phyloP scores from a whole-genome alignment of 2,888 invertebrate species.

The Brachypalpus laphriformis region DNA sequence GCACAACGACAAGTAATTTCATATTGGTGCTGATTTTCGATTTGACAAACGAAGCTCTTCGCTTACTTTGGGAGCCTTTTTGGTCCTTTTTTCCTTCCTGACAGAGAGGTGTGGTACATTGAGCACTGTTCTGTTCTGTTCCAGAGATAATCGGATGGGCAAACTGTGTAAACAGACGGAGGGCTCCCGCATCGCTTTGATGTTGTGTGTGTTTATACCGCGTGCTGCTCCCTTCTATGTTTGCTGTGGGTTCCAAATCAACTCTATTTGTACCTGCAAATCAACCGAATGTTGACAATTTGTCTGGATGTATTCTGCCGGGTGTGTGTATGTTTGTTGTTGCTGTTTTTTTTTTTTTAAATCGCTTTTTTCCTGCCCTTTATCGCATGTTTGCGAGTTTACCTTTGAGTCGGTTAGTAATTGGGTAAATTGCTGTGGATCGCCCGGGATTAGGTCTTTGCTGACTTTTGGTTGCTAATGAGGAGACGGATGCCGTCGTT shows the following conservation, averaged over 20 bases:
- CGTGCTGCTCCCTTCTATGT: conserved; percentile 5
- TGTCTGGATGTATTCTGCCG: conserved; percentile 59
- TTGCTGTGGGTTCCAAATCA: conserved; percentile 66
- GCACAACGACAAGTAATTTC: conserved; percentile 64
- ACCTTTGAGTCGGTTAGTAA: conserved; percentile 73
- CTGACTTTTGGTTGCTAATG: conserved; percentile 71
- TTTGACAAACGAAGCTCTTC: conserved; percentile 56
- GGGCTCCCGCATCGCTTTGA: conserved; percentile 66
- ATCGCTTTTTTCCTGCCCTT: conserved; percentile 60
- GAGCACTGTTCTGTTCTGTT: not conserved
- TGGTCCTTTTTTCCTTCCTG: not conserved
- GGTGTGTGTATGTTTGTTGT: conserved; percentile 36
- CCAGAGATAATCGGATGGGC: conserved; percentile 55
- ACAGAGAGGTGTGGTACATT: not conserved
- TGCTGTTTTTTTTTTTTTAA: conserved; percentile 41
- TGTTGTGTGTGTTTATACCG: conserved; percentile 43
- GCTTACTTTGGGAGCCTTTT: conserved; percentile 23
- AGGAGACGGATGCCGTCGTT: conserved; percentile 47
- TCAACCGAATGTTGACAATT: conserved; percentile 73
- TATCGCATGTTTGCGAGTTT: conserved; percentile 66
- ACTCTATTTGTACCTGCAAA: conserved; percentile 73
- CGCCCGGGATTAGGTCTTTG: conserved; percentile 54
- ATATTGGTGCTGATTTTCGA: conserved; percentile 67
- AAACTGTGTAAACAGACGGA: conserved; percentile 44
- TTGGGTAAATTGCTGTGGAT: conserved; percentile 68